phyloP scores from a whole-genome alignment of 2,113 vertebrate genomes.

The Austrofundulus limnaeus region DNA sequence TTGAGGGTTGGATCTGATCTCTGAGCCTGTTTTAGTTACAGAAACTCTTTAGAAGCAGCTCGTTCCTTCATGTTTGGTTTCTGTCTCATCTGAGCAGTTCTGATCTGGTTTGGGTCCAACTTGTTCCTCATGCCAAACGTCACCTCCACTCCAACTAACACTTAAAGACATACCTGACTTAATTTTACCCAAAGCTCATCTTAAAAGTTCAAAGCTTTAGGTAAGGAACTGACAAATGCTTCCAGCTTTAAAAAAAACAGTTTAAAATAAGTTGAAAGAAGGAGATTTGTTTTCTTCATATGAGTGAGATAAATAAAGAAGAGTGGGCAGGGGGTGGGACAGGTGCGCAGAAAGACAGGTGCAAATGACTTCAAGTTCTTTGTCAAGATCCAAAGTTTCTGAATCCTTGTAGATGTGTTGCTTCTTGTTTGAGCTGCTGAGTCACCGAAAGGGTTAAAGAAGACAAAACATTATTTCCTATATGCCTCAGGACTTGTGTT shows the following conservation, averaged over 20 bases:
- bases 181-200: neutral
- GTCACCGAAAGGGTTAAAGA: neutral
- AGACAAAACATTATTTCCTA: neutral
- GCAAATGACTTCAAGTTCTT: conserved; percentile 77
- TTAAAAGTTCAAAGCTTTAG: neutral
- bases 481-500: neutral
- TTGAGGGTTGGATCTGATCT: neutral
- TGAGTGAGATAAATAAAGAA: conserved; percentile 2
- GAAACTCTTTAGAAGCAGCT: neutral
- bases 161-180: neutral
- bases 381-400: conserved; percentile 62
- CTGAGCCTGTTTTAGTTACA: neutral
- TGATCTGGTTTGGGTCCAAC: neutral
- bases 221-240: neutral
- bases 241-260: neutral
- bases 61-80: neutral
- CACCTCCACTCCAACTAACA: neutral
- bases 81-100: conserved; percentile 2
- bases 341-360: conserved; percentile 91
- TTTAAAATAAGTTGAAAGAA: conserved; percentile 13
- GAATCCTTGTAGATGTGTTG: conserved; percentile 45
- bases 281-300: neutral
- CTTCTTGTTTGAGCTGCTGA: conserved; percentile 41
- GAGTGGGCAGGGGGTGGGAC: conserved; percentile 78
- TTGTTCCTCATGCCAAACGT: neutral